These are phyloP conservation scores for Beaufortia kweichowensis DNA, from an alignment of 2,113 vertebrate species.

Conservation along the genomic window DNA sequence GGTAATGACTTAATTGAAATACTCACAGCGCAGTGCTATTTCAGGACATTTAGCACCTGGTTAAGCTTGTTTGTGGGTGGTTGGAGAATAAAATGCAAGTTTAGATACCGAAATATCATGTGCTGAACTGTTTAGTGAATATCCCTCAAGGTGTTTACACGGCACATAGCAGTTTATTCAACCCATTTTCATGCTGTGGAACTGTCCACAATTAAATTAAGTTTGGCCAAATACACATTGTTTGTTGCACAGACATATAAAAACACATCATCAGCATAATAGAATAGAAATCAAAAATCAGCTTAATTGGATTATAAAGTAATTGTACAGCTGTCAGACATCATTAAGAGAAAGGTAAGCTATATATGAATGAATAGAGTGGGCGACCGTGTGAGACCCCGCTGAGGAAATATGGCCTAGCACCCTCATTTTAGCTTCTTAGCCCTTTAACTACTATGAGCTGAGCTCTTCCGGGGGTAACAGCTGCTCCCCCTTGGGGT, in stretches of 20 bases:
- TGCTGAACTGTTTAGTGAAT: too few relatives aligned
- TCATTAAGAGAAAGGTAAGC: constrained; percentile 60
- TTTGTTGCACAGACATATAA: background rate
- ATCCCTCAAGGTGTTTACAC: too few relatives aligned
- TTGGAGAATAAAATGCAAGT: too few relatives aligned
- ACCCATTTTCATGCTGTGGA: too few relatives aligned
- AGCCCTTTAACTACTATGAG: constrained; percentile 34
- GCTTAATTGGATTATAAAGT: constrained; percentile 65
- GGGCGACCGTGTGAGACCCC: background rate
- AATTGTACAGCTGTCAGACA: constrained; percentile 45
- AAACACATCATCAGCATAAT: constrained; percentile 43
- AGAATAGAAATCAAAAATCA: constrained; percentile 57
- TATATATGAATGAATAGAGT: constrained; percentile 52
- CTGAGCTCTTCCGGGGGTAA: constrained; percentile 58
- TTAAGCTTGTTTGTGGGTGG: too few relatives aligned
- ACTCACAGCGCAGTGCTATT: too few relatives aligned
- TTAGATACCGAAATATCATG: too few relatives aligned
- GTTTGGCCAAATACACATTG: too few relatives aligned
- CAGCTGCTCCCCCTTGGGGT: constrained; percentile 61
- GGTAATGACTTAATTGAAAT: too few relatives aligned
- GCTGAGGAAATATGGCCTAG: constrained; percentile 49
- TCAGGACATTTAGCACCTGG: too few relatives aligned
- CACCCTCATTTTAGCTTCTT: constrained; percentile 49
- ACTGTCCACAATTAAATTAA: too few relatives aligned
- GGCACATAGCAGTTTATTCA: too few relatives aligned